A percentile compares a stretch with the other conserved stretches of the same genome.
phyloP scores from a whole-genome alignment of 1,140 invertebrate genomes.

The Tetramorium parvispinum region DNA sequence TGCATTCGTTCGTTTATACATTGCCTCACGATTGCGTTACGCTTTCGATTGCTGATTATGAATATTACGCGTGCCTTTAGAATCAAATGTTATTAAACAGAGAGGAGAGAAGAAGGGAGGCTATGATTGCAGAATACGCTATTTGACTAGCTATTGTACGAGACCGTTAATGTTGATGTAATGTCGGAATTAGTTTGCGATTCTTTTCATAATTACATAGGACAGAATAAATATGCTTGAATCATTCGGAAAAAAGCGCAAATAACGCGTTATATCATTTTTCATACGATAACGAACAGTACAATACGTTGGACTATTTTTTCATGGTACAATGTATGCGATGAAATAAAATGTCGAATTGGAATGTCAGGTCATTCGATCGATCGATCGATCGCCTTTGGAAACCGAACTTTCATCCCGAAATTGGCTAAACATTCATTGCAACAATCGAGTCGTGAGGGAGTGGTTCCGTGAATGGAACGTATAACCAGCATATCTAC shows the following conservation, averaged over 20 bases:
- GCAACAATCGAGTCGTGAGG: slow-evolving; percentile 71
- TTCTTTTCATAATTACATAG: slow-evolving; percentile 6
- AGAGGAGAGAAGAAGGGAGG: not conserved
- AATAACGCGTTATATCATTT: not conserved
- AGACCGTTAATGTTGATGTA: not conserved
- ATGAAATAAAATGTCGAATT: slow-evolving; percentile 34
- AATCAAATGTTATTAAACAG: not conserved
- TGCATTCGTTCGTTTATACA: slow-evolving; percentile 41
- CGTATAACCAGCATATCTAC: slow-evolving; percentile 83
- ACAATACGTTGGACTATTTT: not conserved
- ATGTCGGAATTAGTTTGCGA: slow-evolving; percentile 2
- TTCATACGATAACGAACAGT: not conserved
- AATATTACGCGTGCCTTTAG: not conserved
- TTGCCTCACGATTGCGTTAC: slow-evolving; percentile 67
- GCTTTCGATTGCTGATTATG: slow-evolving; percentile 9
- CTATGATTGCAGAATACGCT: not conserved
- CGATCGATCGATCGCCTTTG: slow-evolving; percentile 38
- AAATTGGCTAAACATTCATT: slow-evolving; percentile 69
- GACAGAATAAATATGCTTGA: not conserved
- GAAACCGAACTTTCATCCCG: slow-evolving; percentile 64
- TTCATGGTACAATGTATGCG: not conserved
- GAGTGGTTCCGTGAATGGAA: slow-evolving; percentile 77
- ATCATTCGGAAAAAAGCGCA: not conserved
- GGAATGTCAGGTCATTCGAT: slow-evolving; percentile 32
- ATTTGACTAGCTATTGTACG: not conserved